These are phyloP conservation scores for human DNA, from an alignment of 2,113 vertebrate species.

Conservation along the genomic window GRCh38 chr15:80932001-80932500, in stretches of 20 bases:
- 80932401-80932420: background rate
- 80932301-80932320: background rate
- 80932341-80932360: background rate
- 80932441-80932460: background rate
- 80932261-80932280: rapidly evolving
- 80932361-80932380: background rate
- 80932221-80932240: background rate
- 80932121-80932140: background rate
- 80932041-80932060: slow-evolving; percentile 80
- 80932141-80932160: background rate
- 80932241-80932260: background rate
- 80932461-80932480: background rate
- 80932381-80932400: background rate
- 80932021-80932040: slow-evolving; percentile 93
- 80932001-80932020: slow-evolving; percentile 94
- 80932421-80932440: background rate
- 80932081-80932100: slow-evolving; percentile 16
- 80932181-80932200: background rate
- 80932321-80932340: background rate
- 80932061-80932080: background rate
- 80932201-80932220: slow-evolving; percentile 66
- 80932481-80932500: background rate
- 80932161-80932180: background rate
- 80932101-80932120: background rate
- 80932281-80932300: background rate